phyloP scores from a whole-genome alignment of 92 coral and sea anemone species.

The Bergia sp. region DNA sequence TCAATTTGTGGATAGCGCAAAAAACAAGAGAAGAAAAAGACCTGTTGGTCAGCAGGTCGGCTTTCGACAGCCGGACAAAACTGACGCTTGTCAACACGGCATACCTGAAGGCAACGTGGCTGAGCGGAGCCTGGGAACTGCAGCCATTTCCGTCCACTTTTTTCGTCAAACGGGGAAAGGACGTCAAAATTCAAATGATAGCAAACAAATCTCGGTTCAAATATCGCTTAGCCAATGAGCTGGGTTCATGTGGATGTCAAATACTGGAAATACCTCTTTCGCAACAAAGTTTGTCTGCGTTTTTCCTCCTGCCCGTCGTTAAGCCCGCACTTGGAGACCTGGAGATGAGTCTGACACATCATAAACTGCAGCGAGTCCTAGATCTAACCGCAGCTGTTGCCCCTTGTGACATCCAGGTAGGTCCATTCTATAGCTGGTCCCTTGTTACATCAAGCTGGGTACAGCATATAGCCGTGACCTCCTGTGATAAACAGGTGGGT shows the following conservation, averaged over 20 bases:
- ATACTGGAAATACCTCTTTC: slow-evolving; percentile 38
- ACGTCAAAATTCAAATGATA: slow-evolving; percentile 24
- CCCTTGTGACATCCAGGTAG: slow-evolving; percentile 42
- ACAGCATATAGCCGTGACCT: neutral
- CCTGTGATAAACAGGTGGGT: neutral
- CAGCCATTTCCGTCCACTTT: slow-evolving; percentile 22
- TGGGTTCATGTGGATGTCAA: slow-evolving; percentile 43
- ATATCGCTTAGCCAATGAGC: slow-evolving; percentile 37
- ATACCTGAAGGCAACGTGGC: slow-evolving; percentile 25
- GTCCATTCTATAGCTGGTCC: neutral
- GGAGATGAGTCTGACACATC: slow-evolving; percentile 42
- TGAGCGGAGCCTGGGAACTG: slow-evolving; percentile 33
- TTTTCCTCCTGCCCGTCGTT: slow-evolving; percentile 32
- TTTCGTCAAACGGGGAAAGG: slow-evolving; percentile 24
- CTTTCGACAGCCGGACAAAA: slow-evolving; percentile 26
- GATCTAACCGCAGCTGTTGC: slow-evolving; percentile 32
- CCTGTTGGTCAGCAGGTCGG: neutral
- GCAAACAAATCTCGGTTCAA: slow-evolving; percentile 18
- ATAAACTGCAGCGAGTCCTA: slow-evolving; percentile 32
- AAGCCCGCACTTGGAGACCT: slow-evolving; percentile 38
- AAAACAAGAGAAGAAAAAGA: slow-evolving; percentile 32
- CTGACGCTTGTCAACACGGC: slow-evolving; percentile 29
- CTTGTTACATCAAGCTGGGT: neutral
- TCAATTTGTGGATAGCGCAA: slow-evolving; percentile 23
- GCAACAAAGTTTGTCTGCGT: slow-evolving; percentile 8